Evolutionary conservation across 2,888 invertebrate genomes (phyloP), one percentile per base, ranked within the genome.

Genomic region (Cryptosula pallasiana): DNA sequence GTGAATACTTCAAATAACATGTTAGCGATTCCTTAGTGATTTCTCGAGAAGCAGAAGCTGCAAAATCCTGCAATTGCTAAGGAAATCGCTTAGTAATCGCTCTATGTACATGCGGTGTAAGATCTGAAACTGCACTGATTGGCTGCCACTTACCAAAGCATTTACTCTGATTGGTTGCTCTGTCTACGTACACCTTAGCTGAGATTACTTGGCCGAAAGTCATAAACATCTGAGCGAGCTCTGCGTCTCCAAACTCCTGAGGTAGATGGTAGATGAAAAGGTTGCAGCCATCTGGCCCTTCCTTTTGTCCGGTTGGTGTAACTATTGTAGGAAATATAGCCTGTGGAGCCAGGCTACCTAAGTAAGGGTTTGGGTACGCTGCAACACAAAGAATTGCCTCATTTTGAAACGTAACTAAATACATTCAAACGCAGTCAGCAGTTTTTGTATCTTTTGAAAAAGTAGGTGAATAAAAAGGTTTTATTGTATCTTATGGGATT

Each of bases 251-350:
- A 86, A 99, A 99, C 88, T 99, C 99, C 88, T 98, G 98, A 79
- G 99, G 99, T 88, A 99, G 91, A 89, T 99, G 99, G 89, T 99
- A 99, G 88, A 99, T 99, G 90, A 99, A 99, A 82, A 99, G 91
- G 88, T 99, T 99, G 89, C 98, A 98, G 85, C 98, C 99, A 89
- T 99, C 98, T 79, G 98, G 98, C 86, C 98, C 98, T 86, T 70
- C 70, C 45, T 70, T 70, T 23, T 70, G 70, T 3, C 71, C 32
- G 57, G 45, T 70, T 70, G 70, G 70, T n/a, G 55, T 70, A 2
- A 70, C 63, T 2, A 63, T 32, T 5, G 45, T 45, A 3, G 63
- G 63, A 32, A 63, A 63, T 32, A 63, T 63, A 32, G 63, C 63
- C 34, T 63, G 63, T 13, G 63, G 63, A 25, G 63, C 63, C 2